Evolutionary conservation across 2,888 invertebrate genomes (phyloP).

Genomic region (Pammene aurita): DNA sequence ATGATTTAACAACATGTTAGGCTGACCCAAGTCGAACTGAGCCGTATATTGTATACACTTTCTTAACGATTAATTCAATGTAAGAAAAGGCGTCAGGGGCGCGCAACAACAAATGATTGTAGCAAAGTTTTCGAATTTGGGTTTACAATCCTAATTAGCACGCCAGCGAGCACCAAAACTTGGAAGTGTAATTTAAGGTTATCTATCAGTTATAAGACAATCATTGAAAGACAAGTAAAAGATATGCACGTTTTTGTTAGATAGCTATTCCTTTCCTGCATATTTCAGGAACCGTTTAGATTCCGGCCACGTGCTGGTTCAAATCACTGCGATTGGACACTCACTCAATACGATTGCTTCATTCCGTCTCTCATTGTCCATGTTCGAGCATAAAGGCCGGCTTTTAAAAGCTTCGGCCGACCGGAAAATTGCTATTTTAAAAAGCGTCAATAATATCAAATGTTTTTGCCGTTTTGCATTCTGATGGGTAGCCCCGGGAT

Average conservation of each 20-base stretch:
- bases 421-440: conserved; percentile 30
- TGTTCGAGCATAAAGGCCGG: conserved; percentile 20
- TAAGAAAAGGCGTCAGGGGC: background rate
- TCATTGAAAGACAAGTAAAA: conserved; percentile 12
- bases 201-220: background rate
- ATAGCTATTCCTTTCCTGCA: conserved; percentile 21
- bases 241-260: background rate
- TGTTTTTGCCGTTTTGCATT: conserved; percentile 15
- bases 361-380: conserved; percentile 33
- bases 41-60: too few relatives aligned
- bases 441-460: conserved; percentile 23
- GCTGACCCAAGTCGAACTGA: too few relatives aligned
- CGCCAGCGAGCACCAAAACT: conserved; percentile 2
- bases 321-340: conserved; percentile 50
- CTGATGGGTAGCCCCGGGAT: conserved; percentile 2
- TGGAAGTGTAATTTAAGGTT: conserved; percentile 4
- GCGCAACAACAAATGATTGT: conserved; percentile 16
- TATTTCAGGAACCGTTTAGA: conserved; percentile 47
- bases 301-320: conserved; percentile 45
- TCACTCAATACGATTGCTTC: conserved; percentile 38
- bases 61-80: too few relatives aligned
- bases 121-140: conserved; percentile 19
- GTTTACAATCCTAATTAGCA: conserved; percentile 31
- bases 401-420: conserved; percentile 23
- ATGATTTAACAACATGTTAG: too few relatives aligned